A percentile compares a stretch with the other conserved stretches of the same genome.
These are phyloP conservation scores for Lordiphosa andalusiaca DNA, from an alignment of 2,888 invertebrate species.

Conservation along the genomic window DNA sequence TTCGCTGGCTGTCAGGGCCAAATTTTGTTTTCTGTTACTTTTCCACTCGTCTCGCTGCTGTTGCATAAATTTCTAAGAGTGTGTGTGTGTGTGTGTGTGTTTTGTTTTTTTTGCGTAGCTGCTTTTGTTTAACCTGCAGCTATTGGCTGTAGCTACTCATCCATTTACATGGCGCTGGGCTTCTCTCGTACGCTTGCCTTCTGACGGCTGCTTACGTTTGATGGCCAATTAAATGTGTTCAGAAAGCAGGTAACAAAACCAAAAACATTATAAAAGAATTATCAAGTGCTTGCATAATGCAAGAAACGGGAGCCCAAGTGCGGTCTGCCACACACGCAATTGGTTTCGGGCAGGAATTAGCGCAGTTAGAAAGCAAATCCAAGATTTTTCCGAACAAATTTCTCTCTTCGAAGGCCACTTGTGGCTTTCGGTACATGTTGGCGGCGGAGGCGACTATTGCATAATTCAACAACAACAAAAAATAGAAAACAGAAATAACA, in stretches of 20 bases:
- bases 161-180: constrained; percentile 7
- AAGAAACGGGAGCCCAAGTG: constrained; percentile 42
- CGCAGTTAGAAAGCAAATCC: constrained; percentile 48
- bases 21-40: no score
- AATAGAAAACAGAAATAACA: constrained; percentile 56
- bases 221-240: constrained; percentile 58
- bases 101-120: constrained; percentile 16
- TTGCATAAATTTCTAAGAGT: constrained; percentile 5
- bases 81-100: constrained; percentile 9
- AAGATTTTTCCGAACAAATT: constrained; percentile 13
- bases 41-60: no score
- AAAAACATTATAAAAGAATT: constrained; percentile 49
- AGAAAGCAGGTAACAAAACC: constrained; percentile 32
- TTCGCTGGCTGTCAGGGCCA: no score
- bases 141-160: background rate
- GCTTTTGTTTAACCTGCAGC: constrained; percentile 18
- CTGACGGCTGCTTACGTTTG: constrained; percentile 45
- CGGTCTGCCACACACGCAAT: constrained; percentile 47
- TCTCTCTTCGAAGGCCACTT: constrained; percentile 34
- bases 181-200: constrained; percentile 22
- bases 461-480: constrained; percentile 50
- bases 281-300: constrained; percentile 56
- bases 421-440: constrained; percentile 53
- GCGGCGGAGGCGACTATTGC: constrained; percentile 54
- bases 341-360: constrained; percentile 21